These are phyloP conservation scores for Tenualosa ilisha DNA, from an alignment of 2,797 vertebrate genomes.

Conservation along the genomic window DNA sequence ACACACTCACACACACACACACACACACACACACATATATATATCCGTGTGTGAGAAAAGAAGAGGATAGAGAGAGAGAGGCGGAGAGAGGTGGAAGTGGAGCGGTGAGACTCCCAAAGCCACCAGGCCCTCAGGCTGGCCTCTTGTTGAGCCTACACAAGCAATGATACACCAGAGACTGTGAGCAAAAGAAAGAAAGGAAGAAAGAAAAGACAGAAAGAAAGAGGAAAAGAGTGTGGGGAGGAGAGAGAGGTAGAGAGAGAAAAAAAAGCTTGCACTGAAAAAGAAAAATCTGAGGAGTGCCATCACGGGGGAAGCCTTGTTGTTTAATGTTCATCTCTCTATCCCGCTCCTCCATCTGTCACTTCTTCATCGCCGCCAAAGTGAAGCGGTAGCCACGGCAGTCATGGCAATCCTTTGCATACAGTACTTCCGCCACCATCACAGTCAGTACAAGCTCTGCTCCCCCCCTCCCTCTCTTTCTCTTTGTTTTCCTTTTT, in stretches of 20 bases:
- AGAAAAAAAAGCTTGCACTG: not conserved
- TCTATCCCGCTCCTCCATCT: not conserved
- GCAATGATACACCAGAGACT: not conserved
- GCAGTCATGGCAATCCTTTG: not conserved
- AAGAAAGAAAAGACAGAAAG: not conserved
- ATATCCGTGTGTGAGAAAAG: constrained; percentile 1
- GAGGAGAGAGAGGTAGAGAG: not conserved
- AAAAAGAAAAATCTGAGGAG: not conserved
- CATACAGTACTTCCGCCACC: no score
- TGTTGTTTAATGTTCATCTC: not conserved
- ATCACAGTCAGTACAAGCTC: no score
- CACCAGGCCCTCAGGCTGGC: not conserved
- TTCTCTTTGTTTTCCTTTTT: constrained; percentile 42
- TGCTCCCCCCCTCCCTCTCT: no score
- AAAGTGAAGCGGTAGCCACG: not conserved
- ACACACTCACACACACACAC: constrained; percentile 13
- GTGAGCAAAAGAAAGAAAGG: not conserved
- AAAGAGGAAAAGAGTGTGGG: not conserved
- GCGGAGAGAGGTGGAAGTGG: not conserved
- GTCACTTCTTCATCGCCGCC: not conserved
- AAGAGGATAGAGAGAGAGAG: not conserved
- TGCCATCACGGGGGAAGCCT: not conserved
- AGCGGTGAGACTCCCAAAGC: not conserved
- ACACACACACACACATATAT: not conserved
- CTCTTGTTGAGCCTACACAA: not conserved